A percentile compares a stretch with the other conserved stretches of the same genome.
Conservation (phyloP, 2,113 vertebrate species). For the Macaca mulatta region DNA sequence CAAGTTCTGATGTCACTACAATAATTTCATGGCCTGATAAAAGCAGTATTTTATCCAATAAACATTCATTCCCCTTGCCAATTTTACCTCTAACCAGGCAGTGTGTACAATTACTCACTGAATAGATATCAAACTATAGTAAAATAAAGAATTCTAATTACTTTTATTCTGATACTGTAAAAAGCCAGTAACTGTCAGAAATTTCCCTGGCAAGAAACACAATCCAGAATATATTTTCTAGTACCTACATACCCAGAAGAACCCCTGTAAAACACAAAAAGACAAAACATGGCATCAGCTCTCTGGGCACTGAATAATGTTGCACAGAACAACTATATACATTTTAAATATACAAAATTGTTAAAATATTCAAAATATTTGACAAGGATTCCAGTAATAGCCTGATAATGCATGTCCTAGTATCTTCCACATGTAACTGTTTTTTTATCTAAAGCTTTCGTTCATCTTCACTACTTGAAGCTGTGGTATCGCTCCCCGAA, state of each 20-base stretch:
- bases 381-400: neutral
- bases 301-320: neutral
- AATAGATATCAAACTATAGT: slow-evolving; percentile 57
- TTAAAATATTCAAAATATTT: slow-evolving; percentile 2
- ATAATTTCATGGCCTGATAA: slow-evolving; percentile 66
- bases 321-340: neutral
- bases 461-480: neutral
- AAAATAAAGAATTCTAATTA: slow-evolving; percentile 60
- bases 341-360: slow-evolving; percentile 35
- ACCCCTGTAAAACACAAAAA: neutral
- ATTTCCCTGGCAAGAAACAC: slow-evolving; percentile 53
- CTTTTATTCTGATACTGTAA: slow-evolving; percentile 49
- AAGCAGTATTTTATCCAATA: slow-evolving; percentile 62
- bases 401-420: neutral
- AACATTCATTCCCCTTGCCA: slow-evolving; percentile 49
- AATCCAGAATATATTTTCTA: neutral
- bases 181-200: slow-evolving; percentile 54
- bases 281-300: slow-evolving; percentile 1
- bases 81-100: slow-evolving; percentile 51
- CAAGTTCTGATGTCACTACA: slow-evolving; percentile 72
- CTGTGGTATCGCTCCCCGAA: neutral
- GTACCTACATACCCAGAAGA: neutral
- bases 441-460: neutral
- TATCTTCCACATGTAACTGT: neutral
- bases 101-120: slow-evolving; percentile 33